Evolutionary conservation across 2,888 invertebrate genomes (phyloP).

Genomic region (Blera fallax): DNA sequence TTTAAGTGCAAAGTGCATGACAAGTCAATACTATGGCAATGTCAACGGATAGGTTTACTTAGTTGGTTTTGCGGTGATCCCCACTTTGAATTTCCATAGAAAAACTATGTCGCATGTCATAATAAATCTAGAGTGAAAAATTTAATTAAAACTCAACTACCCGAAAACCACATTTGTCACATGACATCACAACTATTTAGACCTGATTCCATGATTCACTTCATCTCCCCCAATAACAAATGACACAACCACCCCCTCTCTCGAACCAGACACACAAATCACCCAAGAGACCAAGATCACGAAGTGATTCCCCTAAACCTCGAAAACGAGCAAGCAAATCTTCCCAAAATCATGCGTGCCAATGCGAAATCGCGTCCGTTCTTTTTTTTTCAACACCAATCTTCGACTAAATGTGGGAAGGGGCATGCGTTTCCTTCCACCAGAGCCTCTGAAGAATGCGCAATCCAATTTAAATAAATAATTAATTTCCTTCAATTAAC

Average conservation of each 20-base stretch:
- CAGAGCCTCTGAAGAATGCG: constrained; percentile 68
- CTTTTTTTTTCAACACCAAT: constrained; percentile 29
- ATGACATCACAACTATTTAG: constrained; percentile 50
- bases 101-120: constrained; percentile 1
- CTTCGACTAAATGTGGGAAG: not conserved
- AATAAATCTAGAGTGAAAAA: constrained; percentile 46
- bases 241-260: constrained; percentile 32
- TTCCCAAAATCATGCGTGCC: constrained; percentile 54
- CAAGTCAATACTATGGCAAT: too few relatives aligned
- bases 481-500: constrained; percentile 81
- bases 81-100: not conserved
- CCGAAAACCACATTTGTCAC: constrained; percentile 50
- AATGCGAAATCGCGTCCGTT: constrained; percentile 53
- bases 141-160: constrained; percentile 30
- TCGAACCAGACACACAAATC: constrained; percentile 17
- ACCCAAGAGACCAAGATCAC: constrained; percentile 33
- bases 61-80: not conserved
- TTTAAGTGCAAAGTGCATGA: too few relatives aligned
- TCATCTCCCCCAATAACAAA: constrained; percentile 25
- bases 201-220: constrained; percentile 38
- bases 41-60: not conserved
- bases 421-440: constrained; percentile 30
- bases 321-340: not conserved
- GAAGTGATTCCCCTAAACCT: constrained; percentile 2
- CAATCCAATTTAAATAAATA: constrained; percentile 81